Conservation (phyloP, 2,888 invertebrate species). For the Drosophila mulleri region DNA sequence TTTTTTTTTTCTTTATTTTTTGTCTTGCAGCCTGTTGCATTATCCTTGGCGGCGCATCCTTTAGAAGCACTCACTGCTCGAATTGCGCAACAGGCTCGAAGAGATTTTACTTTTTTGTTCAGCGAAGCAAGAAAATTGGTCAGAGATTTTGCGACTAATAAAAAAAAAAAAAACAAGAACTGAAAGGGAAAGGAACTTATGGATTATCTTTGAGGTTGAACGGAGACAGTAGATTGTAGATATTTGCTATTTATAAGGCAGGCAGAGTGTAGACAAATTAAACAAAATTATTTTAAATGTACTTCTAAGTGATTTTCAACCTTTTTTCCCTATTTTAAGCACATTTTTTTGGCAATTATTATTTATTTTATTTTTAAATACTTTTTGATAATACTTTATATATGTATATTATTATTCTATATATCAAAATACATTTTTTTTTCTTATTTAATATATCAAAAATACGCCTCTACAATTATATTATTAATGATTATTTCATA, state of each 20-base stretch:
- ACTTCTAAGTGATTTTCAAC: too few relatives aligned
- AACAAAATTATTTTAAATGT: too few relatives aligned
- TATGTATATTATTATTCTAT: too few relatives aligned
- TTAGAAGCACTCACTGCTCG: conserved; percentile 34
- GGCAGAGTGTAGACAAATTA: too few relatives aligned
- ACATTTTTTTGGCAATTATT: too few relatives aligned
- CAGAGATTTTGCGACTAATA: conserved; percentile 7
- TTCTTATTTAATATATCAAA: too few relatives aligned
- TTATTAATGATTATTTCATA: too few relatives aligned
- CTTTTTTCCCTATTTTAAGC: too few relatives aligned
- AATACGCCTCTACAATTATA: too few relatives aligned
- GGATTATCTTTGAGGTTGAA: not conserved
- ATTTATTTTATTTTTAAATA: too few relatives aligned
- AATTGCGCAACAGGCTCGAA: conserved; percentile 66
- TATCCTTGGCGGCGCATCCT: conserved; percentile 38
- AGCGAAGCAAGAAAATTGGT: conserved; percentile 59
- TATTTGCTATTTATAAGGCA: not conserved
- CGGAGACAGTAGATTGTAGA: not conserved
- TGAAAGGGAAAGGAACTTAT: not conserved
- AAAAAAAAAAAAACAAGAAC: not conserved
- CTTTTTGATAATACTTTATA: too few relatives aligned
- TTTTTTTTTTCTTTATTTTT: conserved; percentile 18
- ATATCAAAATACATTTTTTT: too few relatives aligned
- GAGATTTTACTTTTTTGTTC: conserved; percentile 19
- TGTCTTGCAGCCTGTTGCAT: conserved; percentile 11